Evolutionary conservation across 2,113 vertebrate genomes (phyloP).

Genomic region (Peromyscus polionotus): DNA sequence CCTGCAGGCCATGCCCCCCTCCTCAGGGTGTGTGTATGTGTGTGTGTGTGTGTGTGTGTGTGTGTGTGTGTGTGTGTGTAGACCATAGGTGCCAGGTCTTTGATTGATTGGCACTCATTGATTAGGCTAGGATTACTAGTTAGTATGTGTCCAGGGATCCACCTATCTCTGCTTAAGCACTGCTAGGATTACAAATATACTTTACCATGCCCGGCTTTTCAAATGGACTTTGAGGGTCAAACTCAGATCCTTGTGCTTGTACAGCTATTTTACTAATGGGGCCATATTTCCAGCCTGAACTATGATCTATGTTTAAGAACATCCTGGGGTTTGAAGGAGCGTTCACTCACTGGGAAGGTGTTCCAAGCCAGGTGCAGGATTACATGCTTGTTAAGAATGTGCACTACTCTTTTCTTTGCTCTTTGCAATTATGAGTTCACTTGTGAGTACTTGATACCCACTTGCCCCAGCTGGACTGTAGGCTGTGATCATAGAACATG

Average conservation of each 20-base stretch:
- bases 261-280: no score
- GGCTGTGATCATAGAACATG: fast-evolving
- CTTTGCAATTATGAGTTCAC: fast-evolving
- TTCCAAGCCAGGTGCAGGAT: neutral
- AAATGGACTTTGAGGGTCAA: neutral
- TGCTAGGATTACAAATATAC: neutral
- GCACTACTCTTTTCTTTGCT: fast-evolving
- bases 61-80: neutral
- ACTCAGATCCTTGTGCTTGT: neutral
- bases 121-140: neutral
- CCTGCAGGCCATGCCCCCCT: fast-evolving
- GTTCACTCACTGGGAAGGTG: neutral
- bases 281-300: no score
- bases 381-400: neutral
- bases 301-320: neutral
- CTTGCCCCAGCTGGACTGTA: neutral
- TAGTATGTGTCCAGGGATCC: no score
- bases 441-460: neutral
- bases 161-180: no score
- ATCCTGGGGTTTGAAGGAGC: neutral
- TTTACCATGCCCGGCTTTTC: neutral
- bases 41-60: neutral
- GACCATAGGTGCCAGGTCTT: neutral
- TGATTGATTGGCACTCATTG: neutral
- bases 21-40: fast-evolving